Evolutionary conservation across 53 echinoderm and acorn worm species (phyloP).

Genomic region (Antedon mediterranea): DNA sequence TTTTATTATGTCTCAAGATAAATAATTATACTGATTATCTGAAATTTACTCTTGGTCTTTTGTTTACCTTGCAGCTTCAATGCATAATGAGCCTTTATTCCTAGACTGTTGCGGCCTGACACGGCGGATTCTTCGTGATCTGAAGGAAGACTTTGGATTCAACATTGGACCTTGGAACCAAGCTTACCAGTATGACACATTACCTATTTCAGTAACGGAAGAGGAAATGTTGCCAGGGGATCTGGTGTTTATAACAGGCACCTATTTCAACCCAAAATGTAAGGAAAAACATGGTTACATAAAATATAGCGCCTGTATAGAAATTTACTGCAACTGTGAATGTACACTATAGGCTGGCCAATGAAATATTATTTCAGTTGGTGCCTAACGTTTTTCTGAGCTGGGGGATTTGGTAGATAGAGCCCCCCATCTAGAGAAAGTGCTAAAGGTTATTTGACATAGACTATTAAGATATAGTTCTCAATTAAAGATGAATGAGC

Average conservation of each 20-base stretch:
- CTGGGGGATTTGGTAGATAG: too few relatives aligned
- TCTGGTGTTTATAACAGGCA: slow-evolving; percentile 78
- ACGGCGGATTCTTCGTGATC: slow-evolving; percentile 48
- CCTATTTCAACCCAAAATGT: slow-evolving; percentile 69
- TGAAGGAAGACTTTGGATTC: slow-evolving; percentile 91
- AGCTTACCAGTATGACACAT: slow-evolving; percentile 86
- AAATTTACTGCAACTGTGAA: too few relatives aligned
- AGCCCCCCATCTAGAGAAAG: too few relatives aligned
- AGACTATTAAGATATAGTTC: too few relatives aligned
- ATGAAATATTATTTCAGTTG: too few relatives aligned
- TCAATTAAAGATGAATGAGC: too few relatives aligned
- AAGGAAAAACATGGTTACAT: too few relatives aligned
- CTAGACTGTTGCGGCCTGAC: slow-evolving; percentile 89
- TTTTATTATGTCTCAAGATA: background rate
- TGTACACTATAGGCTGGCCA: too few relatives aligned
- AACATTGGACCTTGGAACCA: slow-evolving; percentile 79
- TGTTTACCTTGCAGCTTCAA: slow-evolving; percentile 23
- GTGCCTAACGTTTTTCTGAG: too few relatives aligned
- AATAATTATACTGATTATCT: background rate
- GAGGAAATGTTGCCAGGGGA: slow-evolving; percentile 88
- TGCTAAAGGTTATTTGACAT: too few relatives aligned
- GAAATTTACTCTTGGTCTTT: background rate
- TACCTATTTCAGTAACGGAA: slow-evolving; percentile 42
- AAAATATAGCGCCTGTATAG: too few relatives aligned
- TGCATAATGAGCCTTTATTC: slow-evolving; percentile 74